Evolutionary conservation across 2,113 vertebrate species (phyloP).

Genomic region (Paradoxurus hermaphroditus): DNA sequence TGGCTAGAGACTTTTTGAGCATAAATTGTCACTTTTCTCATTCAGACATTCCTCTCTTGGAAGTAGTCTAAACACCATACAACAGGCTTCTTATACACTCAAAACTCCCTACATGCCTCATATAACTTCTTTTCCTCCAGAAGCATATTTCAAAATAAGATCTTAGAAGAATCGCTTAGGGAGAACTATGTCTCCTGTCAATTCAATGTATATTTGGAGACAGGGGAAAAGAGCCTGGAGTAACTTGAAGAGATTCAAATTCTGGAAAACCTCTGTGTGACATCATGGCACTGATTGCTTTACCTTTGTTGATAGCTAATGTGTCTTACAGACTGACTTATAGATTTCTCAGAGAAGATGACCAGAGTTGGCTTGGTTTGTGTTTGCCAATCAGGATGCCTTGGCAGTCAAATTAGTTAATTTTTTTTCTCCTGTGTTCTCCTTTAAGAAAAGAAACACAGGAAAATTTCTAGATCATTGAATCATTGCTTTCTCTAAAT

Average conservation of each 20-base stretch:
- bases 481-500: neutral
- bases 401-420: slow-evolving; percentile 16
- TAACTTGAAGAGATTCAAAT: neutral
- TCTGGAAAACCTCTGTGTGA: neutral
- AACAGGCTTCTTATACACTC: neutral
- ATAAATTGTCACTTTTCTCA: neutral
- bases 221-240: neutral
- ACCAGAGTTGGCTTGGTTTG: neutral
- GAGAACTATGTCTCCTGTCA: neutral
- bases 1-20: neutral
- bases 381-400: neutral
- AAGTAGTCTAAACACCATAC: neutral
- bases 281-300: neutral
- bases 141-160: neutral
- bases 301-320: neutral
- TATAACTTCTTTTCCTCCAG: neutral
- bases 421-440: slow-evolving; percentile 14
- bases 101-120: neutral
- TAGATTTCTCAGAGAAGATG: neutral
- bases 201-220: neutral
- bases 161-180: neutral
- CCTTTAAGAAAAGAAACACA: slow-evolving; percentile 7
- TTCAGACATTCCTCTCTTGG: neutral
- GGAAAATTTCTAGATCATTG: neutral
- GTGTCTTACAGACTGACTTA: neutral